Conservation (phyloP, 2,113 vertebrate genomes). For the Turnix velox region DNA sequence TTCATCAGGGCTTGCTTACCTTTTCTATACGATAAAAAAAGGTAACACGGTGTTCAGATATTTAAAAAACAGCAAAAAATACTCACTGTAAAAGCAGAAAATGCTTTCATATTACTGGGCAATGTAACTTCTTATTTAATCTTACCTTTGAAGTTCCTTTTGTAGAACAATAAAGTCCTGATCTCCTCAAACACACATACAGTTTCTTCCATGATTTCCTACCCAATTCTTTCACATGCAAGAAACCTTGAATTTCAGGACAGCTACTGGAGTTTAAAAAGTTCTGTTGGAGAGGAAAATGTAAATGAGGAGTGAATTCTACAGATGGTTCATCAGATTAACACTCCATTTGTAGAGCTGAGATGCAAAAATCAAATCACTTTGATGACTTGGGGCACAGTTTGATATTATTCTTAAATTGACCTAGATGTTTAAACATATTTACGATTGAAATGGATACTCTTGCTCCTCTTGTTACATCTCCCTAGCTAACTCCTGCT, state of each 20-base stretch:
- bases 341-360: background rate
- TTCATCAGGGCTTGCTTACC: background rate
- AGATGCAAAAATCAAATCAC: background rate
- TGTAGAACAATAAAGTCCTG: conserved; percentile 94
- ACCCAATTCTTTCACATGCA: conserved; percentile 93
- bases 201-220: conserved; percentile 96
- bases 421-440: background rate
- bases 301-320: background rate
- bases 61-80: background rate
- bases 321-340: background rate
- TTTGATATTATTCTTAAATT: background rate
- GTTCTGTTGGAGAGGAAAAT: conserved; percentile 77
- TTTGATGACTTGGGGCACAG: background rate
- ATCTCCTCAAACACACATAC: conserved; percentile 90
- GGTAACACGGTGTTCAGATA: background rate
- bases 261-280: conserved; percentile 91
- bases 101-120: background rate
- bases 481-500: background rate
- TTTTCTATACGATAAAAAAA: background rate
- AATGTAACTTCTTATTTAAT: background rate
- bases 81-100: background rate
- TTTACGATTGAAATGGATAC: background rate
- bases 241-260: conserved; percentile 95
- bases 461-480: accelerated
- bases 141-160: conserved; percentile 96